phyloP scores from a whole-genome alignment of 2,113 vertebrate genomes.

The Dryoscopus gambensis region DNA sequence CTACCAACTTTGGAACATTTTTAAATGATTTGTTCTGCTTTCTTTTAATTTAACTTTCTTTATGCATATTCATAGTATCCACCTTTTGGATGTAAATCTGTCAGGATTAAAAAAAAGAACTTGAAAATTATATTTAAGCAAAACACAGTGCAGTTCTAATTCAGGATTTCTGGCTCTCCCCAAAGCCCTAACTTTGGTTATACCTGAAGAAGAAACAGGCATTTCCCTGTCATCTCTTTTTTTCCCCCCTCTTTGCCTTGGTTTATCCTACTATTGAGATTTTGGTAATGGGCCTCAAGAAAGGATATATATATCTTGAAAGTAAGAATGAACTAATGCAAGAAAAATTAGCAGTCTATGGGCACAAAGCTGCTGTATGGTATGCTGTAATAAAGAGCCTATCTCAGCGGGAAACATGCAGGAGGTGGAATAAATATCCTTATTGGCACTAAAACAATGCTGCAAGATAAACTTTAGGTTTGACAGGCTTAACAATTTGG shows the following conservation, averaged over 20 bases:
- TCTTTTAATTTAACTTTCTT: neutral
- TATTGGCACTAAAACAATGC: neutral
- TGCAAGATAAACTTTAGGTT: neutral
- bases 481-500: neutral
- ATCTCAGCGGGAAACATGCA: neutral
- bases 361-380: neutral
- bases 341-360: neutral
- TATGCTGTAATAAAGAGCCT: neutral
- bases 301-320: neutral
- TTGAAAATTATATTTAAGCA: conserved; percentile 3
- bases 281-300: neutral
- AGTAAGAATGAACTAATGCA: neutral
- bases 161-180: neutral
- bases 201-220: neutral
- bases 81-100: conserved; percentile 16
- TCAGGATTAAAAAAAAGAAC: neutral
- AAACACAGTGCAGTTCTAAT: neutral
- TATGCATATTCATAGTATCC: conserved; percentile 14
- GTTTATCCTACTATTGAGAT: neutral
- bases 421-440: neutral
- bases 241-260: neutral
- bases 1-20: conserved; percentile 35
- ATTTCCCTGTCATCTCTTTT: neutral
- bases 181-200: neutral
- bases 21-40: conserved; percentile 15